These are phyloP conservation scores for Seriola rivoliana DNA, from an alignment of 2,113 vertebrate genomes.

Conservation along the genomic window DNA sequence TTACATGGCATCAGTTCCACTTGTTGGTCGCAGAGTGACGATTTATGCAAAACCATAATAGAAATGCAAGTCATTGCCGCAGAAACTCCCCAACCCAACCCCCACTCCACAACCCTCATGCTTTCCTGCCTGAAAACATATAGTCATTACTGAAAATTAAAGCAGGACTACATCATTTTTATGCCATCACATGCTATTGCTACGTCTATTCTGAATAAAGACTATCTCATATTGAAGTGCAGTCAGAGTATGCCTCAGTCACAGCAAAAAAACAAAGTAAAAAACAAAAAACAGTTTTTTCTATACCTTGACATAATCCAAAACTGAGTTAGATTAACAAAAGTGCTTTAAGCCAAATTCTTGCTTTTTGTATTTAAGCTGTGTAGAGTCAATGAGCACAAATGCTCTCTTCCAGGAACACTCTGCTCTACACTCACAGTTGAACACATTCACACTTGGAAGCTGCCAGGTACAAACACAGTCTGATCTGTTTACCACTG, in stretches of 20 bases:
- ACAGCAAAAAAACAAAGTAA: background rate
- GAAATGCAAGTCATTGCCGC: constrained; percentile 58
- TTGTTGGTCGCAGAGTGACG: constrained; percentile 61
- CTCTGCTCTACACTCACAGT: background rate
- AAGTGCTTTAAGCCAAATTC: background rate
- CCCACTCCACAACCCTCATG: background rate
- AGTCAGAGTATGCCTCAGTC: constrained; percentile 18
- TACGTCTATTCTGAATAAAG: constrained; percentile 11
- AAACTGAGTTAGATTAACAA: background rate
- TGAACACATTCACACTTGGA: constrained; percentile 15
- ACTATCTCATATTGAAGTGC: constrained; percentile 10
- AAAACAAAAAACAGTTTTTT: background rate
- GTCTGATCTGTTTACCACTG: background rate
- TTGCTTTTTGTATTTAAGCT: background rate
- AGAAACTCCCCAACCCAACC: constrained; percentile 11
- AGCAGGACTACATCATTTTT: constrained; percentile 14
- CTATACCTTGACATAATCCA: background rate
- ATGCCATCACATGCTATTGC: background rate
- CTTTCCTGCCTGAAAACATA: constrained; percentile 18
- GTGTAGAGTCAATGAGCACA: background rate
- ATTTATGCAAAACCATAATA: constrained; percentile 65
- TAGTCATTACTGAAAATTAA: constrained; percentile 7
- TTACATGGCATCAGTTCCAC: constrained; percentile 71
- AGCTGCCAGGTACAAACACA: constrained; percentile 17
- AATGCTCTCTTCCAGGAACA: constrained; percentile 13